Evolutionary conservation across 2,888 invertebrate genomes (phyloP), one percentile per base, ranked within the genome.

Genomic region (Noctuana brunneofusca): DNA sequence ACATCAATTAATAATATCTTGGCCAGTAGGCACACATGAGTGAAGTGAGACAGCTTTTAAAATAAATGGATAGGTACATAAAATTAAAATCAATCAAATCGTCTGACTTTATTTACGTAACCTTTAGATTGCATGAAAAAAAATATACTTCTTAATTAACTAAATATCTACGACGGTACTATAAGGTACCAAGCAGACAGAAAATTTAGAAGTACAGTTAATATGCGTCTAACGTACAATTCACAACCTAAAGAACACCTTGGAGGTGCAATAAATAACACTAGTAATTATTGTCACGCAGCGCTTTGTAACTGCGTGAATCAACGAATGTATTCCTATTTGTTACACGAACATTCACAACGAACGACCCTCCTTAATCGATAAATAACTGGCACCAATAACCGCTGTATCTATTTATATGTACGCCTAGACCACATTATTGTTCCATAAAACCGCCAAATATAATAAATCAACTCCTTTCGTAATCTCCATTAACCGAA

Each of bases 401-500:
- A 41, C 38, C 14, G 22, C 20, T 6, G 22, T 27, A 24, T 49
- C 3, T 49, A 49, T 24, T 24, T 24, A 14, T 24, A 22, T 43
- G 14, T 32, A n/a, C 12, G 2, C 12, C 3, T 2, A 12, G 24
- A 14, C 12, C 50, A 30, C 30, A 52, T 11, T 49, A 52, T 35
- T 30, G 35, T 9, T 22, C 46, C 49, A 62, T 38, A 55, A 38
- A 48, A 27, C 46, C 24, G 14, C 24, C 35, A 24, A 49, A 27
- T 24, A 55, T 11, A 60, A 54, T 62, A 55, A 48, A 62, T 62
- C 43, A 43, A 18, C 38, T 38, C 46, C 12, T 62, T 38, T 49
- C 48, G 48, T 38, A 62, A 62, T n/a, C 43, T 41, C 58, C 48
- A 55, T 62, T 55, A 49, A 20, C 55, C 54, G 12, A 48, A 54